Evolutionary conservation across 2,113 vertebrate genomes (phyloP), one percentile per base, ranked within the genome.

Genomic region (Oncorhynchus gorbuscha): DNA sequence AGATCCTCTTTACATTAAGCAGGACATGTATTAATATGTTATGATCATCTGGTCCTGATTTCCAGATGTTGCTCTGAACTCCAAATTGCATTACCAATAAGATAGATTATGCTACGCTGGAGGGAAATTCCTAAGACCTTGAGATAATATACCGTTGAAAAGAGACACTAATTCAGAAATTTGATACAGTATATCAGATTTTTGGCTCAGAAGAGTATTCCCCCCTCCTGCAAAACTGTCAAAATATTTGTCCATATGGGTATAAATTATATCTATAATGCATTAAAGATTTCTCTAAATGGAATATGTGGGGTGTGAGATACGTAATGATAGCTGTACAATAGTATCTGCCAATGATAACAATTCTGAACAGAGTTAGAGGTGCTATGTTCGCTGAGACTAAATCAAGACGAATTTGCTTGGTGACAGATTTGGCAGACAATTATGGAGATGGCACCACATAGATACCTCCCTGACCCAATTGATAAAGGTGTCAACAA

Each of bases 381-480:
- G 51, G 51, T 55, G 16, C 12, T 73, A 32, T 58, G 14, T 7
- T 62, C 58, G 48, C 16, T 32, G 66, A 66, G n/a, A 58, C 59
- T 62, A 22, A 62, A n/a, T 62, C 13, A 58, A 70, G 55, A 62
- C 5, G 74, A 48, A 72, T 75, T 79, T 62, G 2, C 39, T 77
- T 58, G 64, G 61, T 76, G 71, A 80, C 66, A 32, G 74, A 80
- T 26, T 39, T 8, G 67, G 14, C 13, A 5, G 12, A 70, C 32
- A 75, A 67, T 65, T 65, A 78, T 51, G 59, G 59, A 55, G 45
- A 51, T 32, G 28, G 39, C 39, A 39, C 39, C 39, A 39, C 39
- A 39, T 39, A 39, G 39, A 45, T 45, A 9, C 39, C 39, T 2
- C 59, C 22, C 16, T 65, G 30, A 6, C 30, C 11, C 12, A 55